Evolutionary conservation across 2,797 vertebrate species (phyloP).

Genomic region (Gobio occitaniae): DNA sequence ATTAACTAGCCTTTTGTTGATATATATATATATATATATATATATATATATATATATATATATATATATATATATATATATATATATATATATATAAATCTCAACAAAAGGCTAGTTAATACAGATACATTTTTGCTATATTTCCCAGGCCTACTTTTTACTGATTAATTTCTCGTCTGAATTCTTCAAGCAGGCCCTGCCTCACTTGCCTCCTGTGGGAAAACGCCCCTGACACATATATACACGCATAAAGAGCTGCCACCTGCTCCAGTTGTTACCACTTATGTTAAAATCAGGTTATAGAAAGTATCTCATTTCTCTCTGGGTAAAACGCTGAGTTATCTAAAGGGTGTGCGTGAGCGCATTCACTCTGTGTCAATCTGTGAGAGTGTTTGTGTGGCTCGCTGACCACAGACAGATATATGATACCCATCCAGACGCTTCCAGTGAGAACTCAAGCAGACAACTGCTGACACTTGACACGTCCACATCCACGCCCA

Average conservation of each 20-base stretch:
- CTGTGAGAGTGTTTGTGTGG: constrained; percentile 22
- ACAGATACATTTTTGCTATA: neutral
- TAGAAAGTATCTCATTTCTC: constrained; percentile 46
- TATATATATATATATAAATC: neutral
- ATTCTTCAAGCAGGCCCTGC: neutral
- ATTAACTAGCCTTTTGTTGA: too few species aligned
- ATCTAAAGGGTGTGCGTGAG: constrained; percentile 19
- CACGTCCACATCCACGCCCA: constrained; percentile 50
- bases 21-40: too few species aligned
- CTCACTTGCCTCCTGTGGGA: constrained; percentile 1
- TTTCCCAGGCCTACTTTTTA: neutral
- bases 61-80: too few species aligned
- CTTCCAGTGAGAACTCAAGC: constrained; percentile 38
- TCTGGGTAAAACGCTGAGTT: constrained; percentile 20
- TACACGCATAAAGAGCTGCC: constrained; percentile 10
- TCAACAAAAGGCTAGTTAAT: neutral
- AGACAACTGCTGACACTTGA: constrained; percentile 51
- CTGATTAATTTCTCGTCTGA: neutral
- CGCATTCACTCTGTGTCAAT: constrained; percentile 10
- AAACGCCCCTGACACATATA: constrained; percentile 3
- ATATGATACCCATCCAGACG: constrained; percentile 40
- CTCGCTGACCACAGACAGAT: constrained; percentile 44
- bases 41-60: too few species aligned
- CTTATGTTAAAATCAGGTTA: constrained; percentile 41
- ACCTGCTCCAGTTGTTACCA: constrained; percentile 51